A percentile compares a stretch with the other conserved stretches of the same genome.
Conservation (phyloP, 2,113 vertebrate species). For the Castor canadensis region DNA sequence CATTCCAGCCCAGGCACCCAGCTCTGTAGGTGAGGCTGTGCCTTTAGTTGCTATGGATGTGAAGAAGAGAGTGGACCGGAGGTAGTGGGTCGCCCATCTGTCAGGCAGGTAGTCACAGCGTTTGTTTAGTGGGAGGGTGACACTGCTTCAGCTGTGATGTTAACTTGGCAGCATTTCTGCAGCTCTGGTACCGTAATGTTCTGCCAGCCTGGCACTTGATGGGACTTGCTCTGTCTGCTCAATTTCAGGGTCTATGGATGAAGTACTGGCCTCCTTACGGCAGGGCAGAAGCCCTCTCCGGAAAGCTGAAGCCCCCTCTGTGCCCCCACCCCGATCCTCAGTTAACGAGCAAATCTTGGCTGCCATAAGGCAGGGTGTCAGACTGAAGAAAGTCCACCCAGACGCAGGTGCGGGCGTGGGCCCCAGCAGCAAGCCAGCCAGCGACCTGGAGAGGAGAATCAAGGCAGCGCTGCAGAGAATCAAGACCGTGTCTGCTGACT, state of each 20-base stretch:
- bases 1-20: not conserved
- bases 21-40: not conserved
- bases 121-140: not conserved
- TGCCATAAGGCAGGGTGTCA: conserved; percentile 93
- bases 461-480: conserved; percentile 95
- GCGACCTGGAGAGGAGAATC: conserved; percentile 94
- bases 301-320: conserved; percentile 72
- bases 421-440: conserved; percentile 65
- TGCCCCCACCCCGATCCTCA: not conserved
- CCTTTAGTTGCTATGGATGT: not conserved
- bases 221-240: not conserved
- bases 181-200: too few species aligned
- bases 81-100: too few species aligned
- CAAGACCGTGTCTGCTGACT: conserved; percentile 93
- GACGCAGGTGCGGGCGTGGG: not conserved
- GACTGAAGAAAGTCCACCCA: conserved; percentile 89
- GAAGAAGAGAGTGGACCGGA: not conserved
- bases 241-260: conserved; percentile 93
- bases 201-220: not conserved
- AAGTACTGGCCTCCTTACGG: conserved; percentile 94
- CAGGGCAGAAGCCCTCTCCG: conserved; percentile 84
- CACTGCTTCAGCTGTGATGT: not conserved
- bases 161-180: not conserved
- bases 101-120: not conserved
- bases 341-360: conserved; percentile 88